Evolutionary conservation across 2,888 invertebrate genomes (phyloP).

Genomic region (Clanis bilineata): DNA sequence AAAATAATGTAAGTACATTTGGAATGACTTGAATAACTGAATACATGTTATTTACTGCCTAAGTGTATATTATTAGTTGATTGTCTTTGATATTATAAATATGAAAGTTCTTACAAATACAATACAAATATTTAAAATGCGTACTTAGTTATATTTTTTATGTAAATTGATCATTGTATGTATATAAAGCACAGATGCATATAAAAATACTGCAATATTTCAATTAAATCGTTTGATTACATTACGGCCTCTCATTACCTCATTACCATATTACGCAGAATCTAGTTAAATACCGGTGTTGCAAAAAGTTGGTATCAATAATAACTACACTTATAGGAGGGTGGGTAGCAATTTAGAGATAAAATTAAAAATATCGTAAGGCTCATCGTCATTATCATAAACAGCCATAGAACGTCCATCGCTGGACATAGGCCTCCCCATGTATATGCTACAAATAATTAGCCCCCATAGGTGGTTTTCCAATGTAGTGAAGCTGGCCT

Average conservation of each 20-base stretch:
- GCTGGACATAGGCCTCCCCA: no score
- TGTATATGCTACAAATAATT: no score
- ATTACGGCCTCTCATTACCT: conserved; percentile 8
- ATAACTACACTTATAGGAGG: no score
- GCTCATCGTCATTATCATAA: no score
- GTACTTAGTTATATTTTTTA: neutral
- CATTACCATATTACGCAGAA: no score
- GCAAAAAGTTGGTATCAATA: no score
- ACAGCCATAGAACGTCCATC: no score
- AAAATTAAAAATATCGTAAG: no score
- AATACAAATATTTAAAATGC: neutral
- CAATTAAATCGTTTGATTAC: conserved; percentile 13
- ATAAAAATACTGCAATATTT: conserved; percentile 18
- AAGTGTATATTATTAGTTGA: neutral
- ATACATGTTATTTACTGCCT: neutral
- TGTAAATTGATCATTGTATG: neutral
- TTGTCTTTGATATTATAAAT: neutral
- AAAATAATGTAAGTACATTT: neutral
- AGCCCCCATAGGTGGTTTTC: no score
- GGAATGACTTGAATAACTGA: neutral
- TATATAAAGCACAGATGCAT: neutral
- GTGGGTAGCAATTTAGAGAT: no score
- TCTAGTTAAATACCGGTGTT: no score
- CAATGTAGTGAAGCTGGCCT: no score
- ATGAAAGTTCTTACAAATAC: neutral